Evolutionary conservation across 2,888 invertebrate species (phyloP), one percentile per base, ranked within the genome.

Genomic region (Stegana nigrithorax): DNA sequence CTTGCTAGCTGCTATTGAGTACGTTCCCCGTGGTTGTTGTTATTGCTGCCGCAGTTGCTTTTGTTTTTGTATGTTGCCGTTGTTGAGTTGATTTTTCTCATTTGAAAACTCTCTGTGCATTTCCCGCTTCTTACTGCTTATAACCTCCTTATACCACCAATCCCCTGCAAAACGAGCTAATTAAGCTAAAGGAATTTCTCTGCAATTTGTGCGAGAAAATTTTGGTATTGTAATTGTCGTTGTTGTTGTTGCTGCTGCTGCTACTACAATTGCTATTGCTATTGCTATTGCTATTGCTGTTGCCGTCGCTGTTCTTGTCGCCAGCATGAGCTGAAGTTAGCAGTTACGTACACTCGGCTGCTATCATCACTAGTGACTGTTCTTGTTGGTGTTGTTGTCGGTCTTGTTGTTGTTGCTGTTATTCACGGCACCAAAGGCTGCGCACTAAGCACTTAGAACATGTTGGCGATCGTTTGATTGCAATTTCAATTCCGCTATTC

Each of bases 171-270:
- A 39, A n/a, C 39, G 39, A 78, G 76, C 78, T 78, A 81, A 78
- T 79, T 81, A 78, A 80, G 81, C 72, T 74, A 78, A 78, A 81
- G 78, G 81, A 78, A 81, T 78, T 78, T 78, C 78, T 79, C 80
- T 77, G 79, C 73, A 78, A 75, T 77, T 78, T 79, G 66, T 39
- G 68, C 67, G 70, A 67, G 59, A 36, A 55, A 55, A 55, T 55
- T 81, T 80, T 69, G 72, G 65, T 62, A 62, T 67, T 67, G 64
- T 64, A 65, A 67, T 67, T 65, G 64, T 60, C 42, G 60, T 67
- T 68, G 61, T 67, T 65, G 63, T 63, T 65, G 61, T 65, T 68
- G 64, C 44, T 60, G 59, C 17, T 39, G 39, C 39, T 39, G 32
- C 32, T 39, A 8, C 36, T n/a, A 17, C 10, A 4, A 60, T 44